Percentiles rank a stretch among this genome's conserved stretches.
phyloP scores from a whole-genome alignment of 2,888 invertebrate genomes.

The Parascotia fuliginaria region DNA sequence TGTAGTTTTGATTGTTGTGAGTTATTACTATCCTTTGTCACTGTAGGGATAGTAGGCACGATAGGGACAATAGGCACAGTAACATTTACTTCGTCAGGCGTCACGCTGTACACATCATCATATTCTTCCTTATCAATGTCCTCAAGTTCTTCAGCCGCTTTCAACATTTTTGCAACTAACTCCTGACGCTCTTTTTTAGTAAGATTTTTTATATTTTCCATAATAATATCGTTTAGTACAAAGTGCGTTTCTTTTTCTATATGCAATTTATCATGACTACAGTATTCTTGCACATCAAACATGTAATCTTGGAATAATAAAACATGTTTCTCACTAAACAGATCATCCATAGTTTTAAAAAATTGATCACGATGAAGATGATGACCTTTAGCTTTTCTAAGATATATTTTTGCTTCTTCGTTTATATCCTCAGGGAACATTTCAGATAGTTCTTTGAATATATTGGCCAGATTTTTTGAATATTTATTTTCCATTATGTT shows the following conservation, averaged over 20 bases:
- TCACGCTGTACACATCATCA: not conserved
- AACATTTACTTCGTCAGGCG: too few species aligned
- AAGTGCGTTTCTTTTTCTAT: slow-evolving; percentile 40
- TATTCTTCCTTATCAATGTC: not conserved
- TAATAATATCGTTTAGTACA: slow-evolving; percentile 37
- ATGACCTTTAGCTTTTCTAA: slow-evolving; percentile 34
- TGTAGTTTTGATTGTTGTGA: too few species aligned
- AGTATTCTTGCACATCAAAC: slow-evolving; percentile 42
- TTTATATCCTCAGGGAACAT: slow-evolving; percentile 47
- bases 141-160: slow-evolving; percentile 50
- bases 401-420: slow-evolving; percentile 42
- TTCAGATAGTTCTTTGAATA: slow-evolving; percentile 45
- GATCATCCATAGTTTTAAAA: slow-evolving; percentile 54
- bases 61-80: not conserved
- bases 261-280: slow-evolving; percentile 25
- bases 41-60: too few species aligned
- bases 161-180: slow-evolving; percentile 46
- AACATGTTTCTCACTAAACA: slow-evolving; percentile 51
- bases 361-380: slow-evolving; percentile 38
- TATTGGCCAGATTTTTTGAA: slow-evolving; percentile 45
- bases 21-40: too few species aligned
- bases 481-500: slow-evolving; percentile 38
- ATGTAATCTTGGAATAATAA: slow-evolving; percentile 57
- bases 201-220: slow-evolving; percentile 25
- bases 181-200: slow-evolving; percentile 34